phyloP scores from a whole-genome alignment of 2,113 vertebrate genomes.

The Alouatta palliata region DNA sequence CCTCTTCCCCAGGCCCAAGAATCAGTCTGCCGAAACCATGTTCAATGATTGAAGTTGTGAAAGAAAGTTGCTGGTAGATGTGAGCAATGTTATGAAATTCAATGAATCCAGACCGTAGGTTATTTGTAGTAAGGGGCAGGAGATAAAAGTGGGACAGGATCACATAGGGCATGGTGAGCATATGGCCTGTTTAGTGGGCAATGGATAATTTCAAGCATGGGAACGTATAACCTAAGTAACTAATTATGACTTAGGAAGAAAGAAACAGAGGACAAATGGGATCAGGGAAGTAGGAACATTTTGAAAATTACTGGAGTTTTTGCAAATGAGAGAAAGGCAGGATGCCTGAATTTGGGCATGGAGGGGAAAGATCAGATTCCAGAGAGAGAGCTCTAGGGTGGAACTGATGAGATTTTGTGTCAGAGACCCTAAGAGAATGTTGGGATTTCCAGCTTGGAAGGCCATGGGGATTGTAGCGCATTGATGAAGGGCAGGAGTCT shows the following conservation, averaged over 20 bases:
- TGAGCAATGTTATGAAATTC: neutral
- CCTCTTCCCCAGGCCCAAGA: neutral
- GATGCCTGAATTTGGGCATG: neutral
- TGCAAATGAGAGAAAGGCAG: neutral
- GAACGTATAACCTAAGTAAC: neutral
- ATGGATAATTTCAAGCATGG: neutral
- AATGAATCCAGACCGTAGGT: neutral
- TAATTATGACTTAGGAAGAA: neutral
- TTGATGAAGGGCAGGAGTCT: neutral
- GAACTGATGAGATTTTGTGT: neutral
- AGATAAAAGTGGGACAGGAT: neutral
- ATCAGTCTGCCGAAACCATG: neutral
- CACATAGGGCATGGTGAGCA: neutral
- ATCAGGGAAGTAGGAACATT: neutral
- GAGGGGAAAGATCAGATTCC: neutral
- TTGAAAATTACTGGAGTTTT: neutral
- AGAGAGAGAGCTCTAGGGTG: neutral
- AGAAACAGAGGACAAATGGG: neutral
- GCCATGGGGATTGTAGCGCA: rapidly evolving
- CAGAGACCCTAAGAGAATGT: neutral
- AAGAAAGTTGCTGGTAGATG: neutral
- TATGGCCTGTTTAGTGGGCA: neutral
- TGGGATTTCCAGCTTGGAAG: neutral
- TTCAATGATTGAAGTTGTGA: neutral
- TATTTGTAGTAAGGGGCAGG: neutral